phyloP scores from a whole-genome alignment of 2,113 vertebrate species.

The Myiozetetes cayanensis region DNA sequence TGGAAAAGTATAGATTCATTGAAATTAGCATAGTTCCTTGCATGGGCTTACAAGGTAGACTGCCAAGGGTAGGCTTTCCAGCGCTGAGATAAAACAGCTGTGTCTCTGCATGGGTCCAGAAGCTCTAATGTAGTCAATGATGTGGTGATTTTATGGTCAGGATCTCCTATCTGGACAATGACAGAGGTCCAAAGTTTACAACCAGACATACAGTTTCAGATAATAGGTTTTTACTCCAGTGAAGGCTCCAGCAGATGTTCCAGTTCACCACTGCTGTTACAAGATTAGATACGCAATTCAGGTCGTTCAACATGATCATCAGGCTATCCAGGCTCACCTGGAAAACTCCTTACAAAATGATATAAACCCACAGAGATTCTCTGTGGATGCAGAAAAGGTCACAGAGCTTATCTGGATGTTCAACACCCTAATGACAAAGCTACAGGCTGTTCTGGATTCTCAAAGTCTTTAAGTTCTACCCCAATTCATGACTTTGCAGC shows the following conservation, averaged over 20 bases:
- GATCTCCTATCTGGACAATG: background rate
- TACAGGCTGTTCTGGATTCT: background rate
- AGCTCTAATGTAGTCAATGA: background rate
- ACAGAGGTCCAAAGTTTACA: background rate
- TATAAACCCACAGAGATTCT: background rate
- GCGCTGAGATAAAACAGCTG: background rate
- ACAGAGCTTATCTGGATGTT: background rate
- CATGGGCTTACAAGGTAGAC: background rate
- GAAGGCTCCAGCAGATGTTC: background rate
- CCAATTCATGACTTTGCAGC: background rate
- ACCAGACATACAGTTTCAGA: background rate
- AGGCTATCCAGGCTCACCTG: background rate
- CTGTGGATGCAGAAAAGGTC: background rate
- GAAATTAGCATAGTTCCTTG: background rate
- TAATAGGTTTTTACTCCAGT: background rate
- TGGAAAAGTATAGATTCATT: background rate
- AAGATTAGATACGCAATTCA: background rate
- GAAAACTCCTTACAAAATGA: background rate
- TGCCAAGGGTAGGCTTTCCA: background rate
- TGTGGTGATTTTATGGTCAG: background rate
- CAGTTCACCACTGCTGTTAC: background rate
- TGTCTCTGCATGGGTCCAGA: background rate
- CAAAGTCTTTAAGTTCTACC: background rate
- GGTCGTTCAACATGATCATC: background rate
- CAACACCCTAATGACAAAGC: background rate